Base-by-base conservation (phyloP, 2,797 vertebrate genomes). In the Chelmon rostratus region DNA sequence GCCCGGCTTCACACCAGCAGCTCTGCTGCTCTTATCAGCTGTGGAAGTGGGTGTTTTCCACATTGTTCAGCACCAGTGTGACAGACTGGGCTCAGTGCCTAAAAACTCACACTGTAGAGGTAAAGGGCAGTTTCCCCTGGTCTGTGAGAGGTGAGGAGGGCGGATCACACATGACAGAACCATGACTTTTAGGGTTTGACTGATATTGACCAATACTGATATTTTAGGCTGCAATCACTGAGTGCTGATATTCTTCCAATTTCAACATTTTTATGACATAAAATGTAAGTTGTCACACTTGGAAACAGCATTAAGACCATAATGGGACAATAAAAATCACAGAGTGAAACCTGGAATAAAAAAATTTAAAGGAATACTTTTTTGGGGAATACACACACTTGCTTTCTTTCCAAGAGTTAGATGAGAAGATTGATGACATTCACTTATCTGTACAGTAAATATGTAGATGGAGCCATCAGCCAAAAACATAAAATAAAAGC, bases 11-110 rank as follows among this genome's bases (percentile, higher is more conserved):
- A 89, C 91, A 84, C 88, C 83, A 83, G 59, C 67, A 28, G 49
- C 83, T 37, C 81, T n/a, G 78, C 69, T 37, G 35, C 81, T 64
- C 90, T 93, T 94, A 95, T 95, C 94, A 91, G 90, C 90, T 84
- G 89, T 93, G 94, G 92, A 94, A 94, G 88, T 90, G 89, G 89
- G 87, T 85, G 91, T 87, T 92, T 82, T 73, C 85, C 82, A 89
- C 91, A 92, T 93, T 92, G 92, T 94, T 93, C 85, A 79, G 84
- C 71, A 75, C 68, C 73, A 67, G 65, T 59, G 71, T 86, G 90
- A 86, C 78, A 77, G 85, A 73, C 72, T 42, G 78, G 68, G 84
- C 81, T 40, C 59, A 7, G 31, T 18, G 80, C 79, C 69, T 47
- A 76, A 81, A 76, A 61, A 33, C 67, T 67, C 50, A 25, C 4